These are phyloP conservation scores for Araneus ventricosus DNA, from an alignment of 1,140 invertebrate genomes.

Conservation along the genomic window DNA sequence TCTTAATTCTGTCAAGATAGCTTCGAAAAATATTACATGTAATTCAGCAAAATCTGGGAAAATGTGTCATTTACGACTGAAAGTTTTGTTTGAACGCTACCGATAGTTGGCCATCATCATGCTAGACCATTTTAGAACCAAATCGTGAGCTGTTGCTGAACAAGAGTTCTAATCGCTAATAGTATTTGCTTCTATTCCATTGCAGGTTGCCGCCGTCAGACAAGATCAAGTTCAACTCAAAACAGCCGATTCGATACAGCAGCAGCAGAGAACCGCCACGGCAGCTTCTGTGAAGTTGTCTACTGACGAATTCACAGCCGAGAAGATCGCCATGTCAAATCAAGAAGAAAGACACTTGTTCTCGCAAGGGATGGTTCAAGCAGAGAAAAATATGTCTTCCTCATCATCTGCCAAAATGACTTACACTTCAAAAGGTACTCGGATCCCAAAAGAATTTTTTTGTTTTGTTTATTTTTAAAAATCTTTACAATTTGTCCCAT, in stretches of 20 bases:
- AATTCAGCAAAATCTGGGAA: too few species aligned
- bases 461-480: neutral
- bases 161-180: too few species aligned
- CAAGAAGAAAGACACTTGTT: conserved; percentile 91
- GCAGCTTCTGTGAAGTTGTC: conserved; percentile 89
- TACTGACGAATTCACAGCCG: conserved; percentile 90
- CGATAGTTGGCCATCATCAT: too few species aligned
- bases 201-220: conserved; percentile 83
- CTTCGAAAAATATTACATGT: too few species aligned
- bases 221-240: conserved; percentile 84
- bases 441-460: neutral
- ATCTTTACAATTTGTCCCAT: too few species aligned
- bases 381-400: conserved; percentile 87
- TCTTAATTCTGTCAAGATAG: too few species aligned
- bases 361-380: conserved; percentile 81
- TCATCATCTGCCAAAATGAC: conserved; percentile 86
- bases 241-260: conserved; percentile 89
- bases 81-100: too few species aligned
- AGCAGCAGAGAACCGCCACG: conserved; percentile 90
- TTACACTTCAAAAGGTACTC: conserved; percentile 85
- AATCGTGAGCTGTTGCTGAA: too few species aligned
- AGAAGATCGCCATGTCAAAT: conserved; percentile 90
- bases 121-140: too few species aligned
- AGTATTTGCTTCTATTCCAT: neutral
- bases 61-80: too few species aligned